Base-by-base conservation (phyloP, 2,888 invertebrate species). In the Bimastos eiseni region DNA sequence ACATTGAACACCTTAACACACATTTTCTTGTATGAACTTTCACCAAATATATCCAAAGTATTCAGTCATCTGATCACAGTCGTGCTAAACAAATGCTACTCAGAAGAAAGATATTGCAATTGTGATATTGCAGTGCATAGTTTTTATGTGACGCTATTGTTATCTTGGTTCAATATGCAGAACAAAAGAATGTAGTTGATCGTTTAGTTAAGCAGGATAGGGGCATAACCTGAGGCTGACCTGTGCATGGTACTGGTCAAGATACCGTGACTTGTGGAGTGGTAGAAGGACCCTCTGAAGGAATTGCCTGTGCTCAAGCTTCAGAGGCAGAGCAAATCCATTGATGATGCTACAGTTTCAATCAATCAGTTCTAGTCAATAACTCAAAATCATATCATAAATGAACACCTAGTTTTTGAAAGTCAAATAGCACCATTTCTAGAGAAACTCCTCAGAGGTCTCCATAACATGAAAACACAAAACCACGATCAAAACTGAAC, bases 271-370 rank as follows among this genome's bases (percentile, higher is more conserved):
- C 96, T 99, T 99, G 96, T 99, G 99, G 94, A 99, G 96, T 91
- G 99, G 99, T 94, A 99, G 96, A 94, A 99, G 96, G 93, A 98
- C 98, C 96, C 97, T 98, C 93, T 98, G 96, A 95, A 99, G 96
- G 96, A 99, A 99, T 95, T 97, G 97, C 96, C 98, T 99, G 96
- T 99, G 99, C 96, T 99, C 99, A 94, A 98, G 97, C 95, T 99
- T 99, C 94, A 99, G 96, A 91, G 99, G 99, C 96, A 99, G 96
- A 95, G 99, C 99, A 96, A 99, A 99, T 90, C 99, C 99, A 95
- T 99, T 99, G 95, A 99, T 99, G 95, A 99, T 99, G 95, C 98
- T 98, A 33, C 38, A 89, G 21, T 33, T 33, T 24, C 21, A 37
- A 33, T 21, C 37, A 89, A 21, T n/a, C 33, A 37, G 11, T 41